Conservation (phyloP, 2,797 vertebrate species). For the Danio tinwini region DNA sequence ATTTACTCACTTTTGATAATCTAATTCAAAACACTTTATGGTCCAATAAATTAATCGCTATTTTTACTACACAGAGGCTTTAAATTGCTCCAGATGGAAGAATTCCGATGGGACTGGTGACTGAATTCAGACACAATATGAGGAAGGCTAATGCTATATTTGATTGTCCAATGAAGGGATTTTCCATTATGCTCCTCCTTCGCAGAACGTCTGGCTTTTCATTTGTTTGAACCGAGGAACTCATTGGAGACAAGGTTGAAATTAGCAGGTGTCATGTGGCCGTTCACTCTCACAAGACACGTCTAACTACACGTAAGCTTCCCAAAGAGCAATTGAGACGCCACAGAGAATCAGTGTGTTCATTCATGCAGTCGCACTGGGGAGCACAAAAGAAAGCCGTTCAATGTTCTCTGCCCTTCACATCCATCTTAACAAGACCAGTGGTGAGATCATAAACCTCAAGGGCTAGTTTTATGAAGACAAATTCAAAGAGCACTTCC, state of each 20-base stretch:
- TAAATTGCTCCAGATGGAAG: neutral
- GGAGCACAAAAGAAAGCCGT: conserved; percentile 12
- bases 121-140: conserved; percentile 43
- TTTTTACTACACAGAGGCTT: too few relatives aligned
- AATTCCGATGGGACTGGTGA: neutral
- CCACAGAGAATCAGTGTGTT: conserved; percentile 21
- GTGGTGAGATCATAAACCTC: conserved; percentile 16
- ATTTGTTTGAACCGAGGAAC: conserved; percentile 30
- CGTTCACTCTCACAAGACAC: neutral
- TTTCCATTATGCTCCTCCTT: neutral
- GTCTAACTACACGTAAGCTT: conserved; percentile 2
- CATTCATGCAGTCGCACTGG: conserved; percentile 1
- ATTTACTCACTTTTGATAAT: too few relatives aligned
- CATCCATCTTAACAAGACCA: conserved; percentile 2
- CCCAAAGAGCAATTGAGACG: conserved; percentile 8
- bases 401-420: conserved; percentile 17
- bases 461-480: conserved; percentile 12
- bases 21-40: too few relatives aligned
- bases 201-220: conserved; percentile 32
- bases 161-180: conserved; percentile 46
- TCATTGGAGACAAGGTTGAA: conserved; percentile 11
- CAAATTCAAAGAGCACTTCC: conserved; percentile 12
- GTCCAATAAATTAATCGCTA: too few relatives aligned
- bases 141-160: conserved; percentile 48
- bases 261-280: conserved; percentile 7